Evolutionary conservation across 2,797 vertebrate species (phyloP).

Genomic region (Garrulus glandarius): DNA sequence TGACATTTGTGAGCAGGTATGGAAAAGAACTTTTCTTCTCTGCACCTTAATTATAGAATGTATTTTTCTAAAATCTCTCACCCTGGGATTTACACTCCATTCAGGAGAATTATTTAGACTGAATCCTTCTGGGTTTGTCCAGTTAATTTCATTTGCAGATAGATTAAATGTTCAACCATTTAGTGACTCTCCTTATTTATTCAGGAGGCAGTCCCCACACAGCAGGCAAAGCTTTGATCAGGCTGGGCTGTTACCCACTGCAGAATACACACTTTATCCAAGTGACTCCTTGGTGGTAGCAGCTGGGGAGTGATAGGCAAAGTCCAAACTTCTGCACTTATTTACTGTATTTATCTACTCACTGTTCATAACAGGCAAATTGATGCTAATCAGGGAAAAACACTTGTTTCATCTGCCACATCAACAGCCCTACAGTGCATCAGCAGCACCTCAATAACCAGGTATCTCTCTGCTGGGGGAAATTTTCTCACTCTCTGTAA

Average conservation of each 20-base stretch:
- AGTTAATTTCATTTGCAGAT: background rate
- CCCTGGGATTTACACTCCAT: background rate
- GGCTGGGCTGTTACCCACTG: background rate
- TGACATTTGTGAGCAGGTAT: background rate
- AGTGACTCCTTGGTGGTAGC: background rate
- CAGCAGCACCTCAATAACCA: background rate
- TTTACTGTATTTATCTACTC: background rate
- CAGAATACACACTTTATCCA: background rate
- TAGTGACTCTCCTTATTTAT: background rate
- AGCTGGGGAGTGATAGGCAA: background rate
- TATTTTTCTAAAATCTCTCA: background rate
- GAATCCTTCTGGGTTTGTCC: background rate
- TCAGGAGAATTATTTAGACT: background rate
- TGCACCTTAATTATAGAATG: background rate
- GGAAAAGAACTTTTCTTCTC: background rate
- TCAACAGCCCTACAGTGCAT: background rate
- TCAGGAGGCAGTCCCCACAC: background rate
- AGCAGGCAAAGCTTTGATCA: background rate
- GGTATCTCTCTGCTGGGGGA: rapidly evolving
- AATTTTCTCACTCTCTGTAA: background rate
- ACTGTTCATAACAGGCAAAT: background rate
- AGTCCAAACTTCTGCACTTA: background rate
- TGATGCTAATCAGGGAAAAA: background rate
- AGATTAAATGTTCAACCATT: background rate
- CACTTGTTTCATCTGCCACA: background rate